Base-by-base conservation (phyloP, 2,797 vertebrate species). In the Malacoraja senta region DNA sequence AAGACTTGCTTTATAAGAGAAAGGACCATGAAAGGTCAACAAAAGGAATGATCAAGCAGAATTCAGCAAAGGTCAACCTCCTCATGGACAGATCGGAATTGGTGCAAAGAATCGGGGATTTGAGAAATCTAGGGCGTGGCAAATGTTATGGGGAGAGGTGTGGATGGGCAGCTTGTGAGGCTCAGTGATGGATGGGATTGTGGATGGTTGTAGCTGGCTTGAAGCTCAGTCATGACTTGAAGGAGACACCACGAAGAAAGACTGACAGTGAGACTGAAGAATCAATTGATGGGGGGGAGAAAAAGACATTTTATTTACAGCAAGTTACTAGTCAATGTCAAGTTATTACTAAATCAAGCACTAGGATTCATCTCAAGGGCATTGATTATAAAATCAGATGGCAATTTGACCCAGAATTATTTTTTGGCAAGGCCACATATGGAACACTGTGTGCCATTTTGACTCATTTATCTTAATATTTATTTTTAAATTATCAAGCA, bases 281-380 rank as follows among this genome's bases (percentile, higher is more conserved):
- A 88, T n/a, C 7, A n/a, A 63, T 84, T 1, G 32, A 19, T 10
- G 17, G 17, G 19, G 71, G 19, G 24, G 21, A 8, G 17, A 65
- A 63, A 8, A 58, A 35, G 15, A 86, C 26, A 65, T 88, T 68
- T 88, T 32, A 65, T 68, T 32, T 1, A 26, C 78, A 17, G 17
- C 84, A 65, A 65, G 84, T 9, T 21, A 35, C 15, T n/a, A 88
- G 61, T 88, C 61, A 68, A 88, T 65, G 81, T 84, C 81, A 84
- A 65, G 63, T 32, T 26, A 68, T 65, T 65, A 68, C 61, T 35
- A 68, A 88, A 88, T 68, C 15, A 26, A 88, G 61, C 17, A 17
- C 63, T 86, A 61, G 83, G 58, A 63, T 88, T 61, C 84, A 88
- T 88, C 84, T 88, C 84, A 68, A 88, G 84, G 63, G n/a, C 61